Conservation (phyloP, 2,113 vertebrate species). For the Gallinago jamesoni region DNA sequence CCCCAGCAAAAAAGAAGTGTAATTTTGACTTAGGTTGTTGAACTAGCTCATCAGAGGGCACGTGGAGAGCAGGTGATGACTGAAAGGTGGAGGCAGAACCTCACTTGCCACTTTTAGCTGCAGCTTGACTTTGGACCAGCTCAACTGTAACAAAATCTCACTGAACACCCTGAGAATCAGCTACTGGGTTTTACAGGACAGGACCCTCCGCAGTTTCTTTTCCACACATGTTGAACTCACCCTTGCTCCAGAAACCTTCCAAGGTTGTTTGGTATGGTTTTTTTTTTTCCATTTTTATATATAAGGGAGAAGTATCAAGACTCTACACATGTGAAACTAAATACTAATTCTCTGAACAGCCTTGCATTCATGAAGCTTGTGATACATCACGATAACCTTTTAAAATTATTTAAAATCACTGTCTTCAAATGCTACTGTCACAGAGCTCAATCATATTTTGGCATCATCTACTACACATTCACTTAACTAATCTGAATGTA, state of each 20-base stretch:
- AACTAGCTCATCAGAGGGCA: not conserved
- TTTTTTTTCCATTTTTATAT: not conserved
- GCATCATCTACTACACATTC: not conserved
- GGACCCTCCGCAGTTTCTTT: not conserved
- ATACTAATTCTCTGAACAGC: not conserved
- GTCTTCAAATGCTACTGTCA: not conserved
- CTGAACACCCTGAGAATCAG: not conserved
- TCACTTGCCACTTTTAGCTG: not conserved
- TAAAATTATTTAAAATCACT: not conserved
- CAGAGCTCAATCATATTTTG: not conserved
- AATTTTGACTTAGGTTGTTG: not conserved
- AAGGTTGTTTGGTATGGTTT: not conserved
- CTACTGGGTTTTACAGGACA: not conserved
- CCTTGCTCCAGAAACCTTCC: not conserved
- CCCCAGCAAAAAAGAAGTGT: not conserved
- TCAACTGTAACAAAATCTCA: not conserved
- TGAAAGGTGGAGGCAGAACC: not conserved
- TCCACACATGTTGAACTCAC: not conserved
- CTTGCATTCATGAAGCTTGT: not conserved
- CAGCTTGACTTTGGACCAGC: not conserved
- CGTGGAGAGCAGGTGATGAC: fast-evolving
- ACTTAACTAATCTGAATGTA: not conserved
- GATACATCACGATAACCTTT: not conserved
- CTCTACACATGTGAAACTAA: not conserved
- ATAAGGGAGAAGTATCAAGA: not conserved